A percentile compares a stretch with the other conserved stretches of the same genome.
phyloP scores from a whole-genome alignment of 37 sponge, comb jelly and placozoan species.

The Mnemiopsis leidyi region DNA sequence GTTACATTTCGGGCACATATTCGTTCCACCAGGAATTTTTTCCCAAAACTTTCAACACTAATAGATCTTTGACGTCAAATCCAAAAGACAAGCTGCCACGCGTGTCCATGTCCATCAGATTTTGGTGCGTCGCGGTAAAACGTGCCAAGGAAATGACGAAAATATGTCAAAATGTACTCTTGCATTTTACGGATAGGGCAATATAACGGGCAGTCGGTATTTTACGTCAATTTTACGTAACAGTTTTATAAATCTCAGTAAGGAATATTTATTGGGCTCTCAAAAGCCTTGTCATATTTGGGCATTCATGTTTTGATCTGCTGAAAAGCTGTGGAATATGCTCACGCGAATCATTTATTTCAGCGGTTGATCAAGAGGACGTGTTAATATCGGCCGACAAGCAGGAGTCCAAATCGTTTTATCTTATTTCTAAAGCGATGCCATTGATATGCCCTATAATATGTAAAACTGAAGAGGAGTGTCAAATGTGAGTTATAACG shows the following conservation, averaged over 20 bases:
- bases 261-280: too few species aligned
- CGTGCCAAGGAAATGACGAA: background rate
- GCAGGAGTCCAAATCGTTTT: constrained; percentile 11
- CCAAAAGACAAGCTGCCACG: background rate
- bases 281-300: too few species aligned
- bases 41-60: background rate
- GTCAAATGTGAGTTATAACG: constrained; percentile 1
- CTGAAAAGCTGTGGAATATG: too few species aligned
- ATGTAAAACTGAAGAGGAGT: background rate
- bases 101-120: background rate
- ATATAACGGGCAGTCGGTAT: background rate
- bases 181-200: background rate
- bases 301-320: too few species aligned
- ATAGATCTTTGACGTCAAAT: background rate
- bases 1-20: too few species aligned
- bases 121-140: background rate
- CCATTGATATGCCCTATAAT: constrained; percentile 1
- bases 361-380: background rate
- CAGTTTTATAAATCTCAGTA: background rate
- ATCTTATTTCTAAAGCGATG: background rate
- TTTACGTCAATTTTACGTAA: background rate
- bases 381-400: constrained; percentile 10
- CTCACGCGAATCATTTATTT: too few species aligned
- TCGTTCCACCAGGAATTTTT: background rate
- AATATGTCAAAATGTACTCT: background rate